These are phyloP conservation scores for Sebastiscus tertius DNA, from an alignment of 2,797 vertebrate genomes.

Conservation along the genomic window DNA sequence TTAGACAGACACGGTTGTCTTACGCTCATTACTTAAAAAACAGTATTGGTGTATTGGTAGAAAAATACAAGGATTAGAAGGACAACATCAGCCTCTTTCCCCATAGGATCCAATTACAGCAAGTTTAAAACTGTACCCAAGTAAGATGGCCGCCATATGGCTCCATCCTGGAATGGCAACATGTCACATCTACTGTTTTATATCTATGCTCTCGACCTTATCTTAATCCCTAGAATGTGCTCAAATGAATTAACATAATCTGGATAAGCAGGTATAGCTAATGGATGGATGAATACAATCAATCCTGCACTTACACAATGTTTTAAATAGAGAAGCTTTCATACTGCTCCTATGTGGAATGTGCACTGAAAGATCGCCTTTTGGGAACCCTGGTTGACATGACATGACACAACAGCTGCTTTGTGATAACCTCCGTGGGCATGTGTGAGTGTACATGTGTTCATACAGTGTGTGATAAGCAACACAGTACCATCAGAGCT, in stretches of 20 bases:
- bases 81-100: no score
- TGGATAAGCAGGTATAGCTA: neutral
- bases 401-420: slow-evolving; percentile 24
- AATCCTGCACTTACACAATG: neutral
- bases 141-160: no score
- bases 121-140: no score
- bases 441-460: slow-evolving; percentile 6
- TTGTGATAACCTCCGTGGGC: neutral
- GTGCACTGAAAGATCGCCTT: slow-evolving; percentile 22
- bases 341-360: neutral
- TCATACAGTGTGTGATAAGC: slow-evolving; percentile 12
- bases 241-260: neutral
- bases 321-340: no score
- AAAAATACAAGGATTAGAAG: no score
- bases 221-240: neutral
- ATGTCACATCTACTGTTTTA: no score
- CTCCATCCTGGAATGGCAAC: no score
- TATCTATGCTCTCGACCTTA: neutral
- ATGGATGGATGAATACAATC: slow-evolving; percentile 1
- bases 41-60: no score
- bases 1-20: no score
- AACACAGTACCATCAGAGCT: slow-evolving; percentile 9
- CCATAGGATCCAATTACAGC: no score
- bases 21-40: no score
- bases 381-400: neutral